A percentile compares a stretch with the other conserved stretches of the same genome.
These are phyloP conservation scores for Vandiemenella viatica DNA, from an alignment of 2,888 invertebrate genomes.

Conservation along the genomic window DNA sequence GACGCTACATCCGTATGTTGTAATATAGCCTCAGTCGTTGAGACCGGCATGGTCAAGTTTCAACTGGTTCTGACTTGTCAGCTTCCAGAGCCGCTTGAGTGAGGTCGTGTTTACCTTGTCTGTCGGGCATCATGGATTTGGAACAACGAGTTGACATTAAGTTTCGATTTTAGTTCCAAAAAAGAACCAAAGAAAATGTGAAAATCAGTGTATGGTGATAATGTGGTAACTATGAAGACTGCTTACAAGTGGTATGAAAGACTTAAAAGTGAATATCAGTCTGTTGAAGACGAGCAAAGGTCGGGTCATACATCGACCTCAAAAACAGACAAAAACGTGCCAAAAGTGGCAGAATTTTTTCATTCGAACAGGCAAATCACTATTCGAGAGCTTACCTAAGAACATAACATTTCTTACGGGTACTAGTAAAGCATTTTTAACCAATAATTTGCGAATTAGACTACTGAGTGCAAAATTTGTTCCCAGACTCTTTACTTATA, in stretches of 20 bases:
- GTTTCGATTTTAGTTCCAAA: not conserved
- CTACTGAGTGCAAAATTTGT: not conserved
- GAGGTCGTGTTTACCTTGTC: not conserved
- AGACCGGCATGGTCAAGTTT: not conserved
- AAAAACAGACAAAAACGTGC: not conserved
- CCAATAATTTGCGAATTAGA: not conserved
- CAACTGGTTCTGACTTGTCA: not conserved
- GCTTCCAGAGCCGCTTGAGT: not conserved
- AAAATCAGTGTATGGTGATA: not conserved
- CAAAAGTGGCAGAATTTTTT: not conserved
- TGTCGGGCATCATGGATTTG: not conserved
- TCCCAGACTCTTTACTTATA: not conserved
- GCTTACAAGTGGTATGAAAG: not conserved
- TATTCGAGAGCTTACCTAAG: not conserved
- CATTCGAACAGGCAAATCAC: not conserved
- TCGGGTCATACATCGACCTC: not conserved
- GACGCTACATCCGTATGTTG: not conserved
- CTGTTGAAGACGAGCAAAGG: not conserved
- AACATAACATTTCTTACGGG: not conserved
- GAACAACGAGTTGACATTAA: not conserved
- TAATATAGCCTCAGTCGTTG: not conserved
- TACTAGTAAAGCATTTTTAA: not conserved
- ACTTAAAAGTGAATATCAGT: not conserved
- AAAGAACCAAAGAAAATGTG: not conserved
- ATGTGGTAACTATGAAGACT: not conserved